Percentiles rank a stretch among this genome's conserved stretches.
These are phyloP conservation scores for Lithobates pipiens DNA, from an alignment of 2,797 vertebrate genomes.

Conservation along the genomic window DNA sequence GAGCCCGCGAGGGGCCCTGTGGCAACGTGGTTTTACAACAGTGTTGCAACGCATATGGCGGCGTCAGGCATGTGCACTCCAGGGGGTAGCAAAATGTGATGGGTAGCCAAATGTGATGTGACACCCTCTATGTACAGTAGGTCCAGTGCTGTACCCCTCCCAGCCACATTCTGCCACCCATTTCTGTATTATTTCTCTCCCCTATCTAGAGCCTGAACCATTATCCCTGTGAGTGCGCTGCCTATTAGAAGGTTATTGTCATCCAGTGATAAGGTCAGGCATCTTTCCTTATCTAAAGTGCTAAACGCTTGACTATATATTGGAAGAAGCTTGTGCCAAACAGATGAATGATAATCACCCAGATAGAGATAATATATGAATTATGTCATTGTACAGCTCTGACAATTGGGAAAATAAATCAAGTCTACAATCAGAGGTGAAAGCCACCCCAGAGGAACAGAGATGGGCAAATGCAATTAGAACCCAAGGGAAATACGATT, in stretches of 20 bases:
- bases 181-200: too few relatives aligned
- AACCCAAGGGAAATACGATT: slow-evolving; percentile 6
- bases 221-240: not conserved
- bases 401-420: slow-evolving; percentile 41
- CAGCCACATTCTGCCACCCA: too few relatives aligned
- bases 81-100: too few relatives aligned
- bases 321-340: slow-evolving; percentile 8
- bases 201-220: not conserved
- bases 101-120: too few relatives aligned
- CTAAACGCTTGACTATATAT: not conserved
- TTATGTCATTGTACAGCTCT: slow-evolving; percentile 28
- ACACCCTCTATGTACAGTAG: too few relatives aligned
- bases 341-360: slow-evolving; percentile 39
- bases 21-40: too few relatives aligned
- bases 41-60: too few relatives aligned
- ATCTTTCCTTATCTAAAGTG: slow-evolving; percentile 13
- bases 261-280: not conserved
- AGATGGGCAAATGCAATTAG: slow-evolving; percentile 21
- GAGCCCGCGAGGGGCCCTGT: too few relatives aligned
- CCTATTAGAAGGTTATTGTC: not conserved
- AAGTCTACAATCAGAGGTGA: not conserved
- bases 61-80: too few relatives aligned
- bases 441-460: slow-evolving; percentile 17
- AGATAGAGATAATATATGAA: slow-evolving; percentile 33
- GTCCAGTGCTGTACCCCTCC: too few relatives aligned